Evolutionary conservation across 2,888 invertebrate species (phyloP), one percentile per base, ranked within the genome.

Genomic region (Xanthia icteritia): DNA sequence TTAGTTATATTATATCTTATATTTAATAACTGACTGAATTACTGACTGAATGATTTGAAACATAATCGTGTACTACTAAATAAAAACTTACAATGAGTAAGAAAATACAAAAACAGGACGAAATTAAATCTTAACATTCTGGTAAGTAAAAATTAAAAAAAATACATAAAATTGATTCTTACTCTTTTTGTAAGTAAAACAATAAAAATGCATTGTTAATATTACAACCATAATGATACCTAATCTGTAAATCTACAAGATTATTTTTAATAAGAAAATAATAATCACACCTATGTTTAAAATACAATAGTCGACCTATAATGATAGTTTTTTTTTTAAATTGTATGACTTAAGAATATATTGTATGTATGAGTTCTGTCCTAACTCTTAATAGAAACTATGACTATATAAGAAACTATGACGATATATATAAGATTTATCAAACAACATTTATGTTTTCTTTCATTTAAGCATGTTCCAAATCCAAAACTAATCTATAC

Each of bases 131-230:
- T 56, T 60, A 71, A 42, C n/a, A 9, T 17, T 42, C 5, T 56
- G 70, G 76, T 66, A 60, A 69, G 51, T 54, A 54, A 77, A 65
- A 77, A 27, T 1, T 39, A 48, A 75, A 69, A 60, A 64, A 42
- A 58, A 15, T 9, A 48, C 39, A 20, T 23, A 4, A 23, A 15
- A 23, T n/a, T 42, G 2, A 27, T 42, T 45, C 2, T 36, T 5
- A 61, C 27, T 31, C 11, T 1, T 23, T 20, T 23, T 39, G 71
- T 70, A 42, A 31, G 0, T 42, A n/a, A 70, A 31, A 3, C 0
- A 5, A 67, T 27, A 36, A 36, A n/a, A 45, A 27, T n/a, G 1
- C 9, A 5, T n/a, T 64, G 0, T 39, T 36, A 9, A n/a, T 31
- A 9, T 17, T 27, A 17, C 20, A 60, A 9, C 60, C 31, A 20